phyloP scores from a whole-genome alignment of 2,888 invertebrate genomes.

The Pegoplata infirma region DNA sequence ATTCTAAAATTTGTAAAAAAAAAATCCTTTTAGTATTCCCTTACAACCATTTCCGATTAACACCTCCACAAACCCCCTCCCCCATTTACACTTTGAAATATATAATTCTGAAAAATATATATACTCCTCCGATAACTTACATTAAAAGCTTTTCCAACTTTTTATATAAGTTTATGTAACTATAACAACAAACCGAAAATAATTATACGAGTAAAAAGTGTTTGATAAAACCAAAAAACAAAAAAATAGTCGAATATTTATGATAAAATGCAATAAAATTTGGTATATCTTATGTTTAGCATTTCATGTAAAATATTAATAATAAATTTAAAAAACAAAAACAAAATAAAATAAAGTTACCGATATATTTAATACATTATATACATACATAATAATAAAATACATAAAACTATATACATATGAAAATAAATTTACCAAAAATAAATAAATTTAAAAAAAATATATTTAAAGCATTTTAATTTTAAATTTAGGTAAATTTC shows the following conservation, averaged over 20 bases:
- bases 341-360: constrained; percentile 39
- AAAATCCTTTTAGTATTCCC: background rate
- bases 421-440: constrained; percentile 64
- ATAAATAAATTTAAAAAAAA: constrained; percentile 54
- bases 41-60: background rate
- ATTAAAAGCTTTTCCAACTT: background rate
- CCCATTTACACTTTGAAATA: background rate
- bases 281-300: constrained; percentile 61
- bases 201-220: constrained; percentile 18
- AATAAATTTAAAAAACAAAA: too few species aligned
- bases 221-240: constrained; percentile 19
- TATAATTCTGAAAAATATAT: constrained; percentile 8
- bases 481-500: background rate
- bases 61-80: too few species aligned
- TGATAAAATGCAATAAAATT: constrained; percentile 29
- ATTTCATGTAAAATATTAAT: constrained; percentile 65
- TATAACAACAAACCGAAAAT: background rate
- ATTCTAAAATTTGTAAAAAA: background rate
- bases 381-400: constrained; percentile 62
- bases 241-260: constrained; percentile 25
- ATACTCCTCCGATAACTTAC: background rate
- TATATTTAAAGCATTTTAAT: background rate
- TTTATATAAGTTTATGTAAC: background rate
- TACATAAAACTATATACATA: constrained; percentile 66
- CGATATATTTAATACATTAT: constrained; percentile 63